phyloP scores from a whole-genome alignment of 1,140 invertebrate genomes.

The Whitmania pigra region DNA sequence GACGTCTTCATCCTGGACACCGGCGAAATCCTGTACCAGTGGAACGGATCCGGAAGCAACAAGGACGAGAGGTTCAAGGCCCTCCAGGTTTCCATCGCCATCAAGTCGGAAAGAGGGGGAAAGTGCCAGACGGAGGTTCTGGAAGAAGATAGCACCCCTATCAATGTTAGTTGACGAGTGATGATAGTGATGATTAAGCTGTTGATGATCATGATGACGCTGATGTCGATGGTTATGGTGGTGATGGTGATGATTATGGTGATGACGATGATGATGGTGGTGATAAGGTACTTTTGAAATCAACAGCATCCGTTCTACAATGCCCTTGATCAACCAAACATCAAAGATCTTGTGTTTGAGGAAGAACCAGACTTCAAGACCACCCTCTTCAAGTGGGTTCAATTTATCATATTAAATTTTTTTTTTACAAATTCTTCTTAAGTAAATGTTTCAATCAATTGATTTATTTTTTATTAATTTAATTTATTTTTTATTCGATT shows the following conservation, averaged over 20 bases:
- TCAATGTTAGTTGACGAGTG: background rate
- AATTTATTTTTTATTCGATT: no score
- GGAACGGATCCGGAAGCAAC: slow-evolving; percentile 41
- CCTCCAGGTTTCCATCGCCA: background rate
- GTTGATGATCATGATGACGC: background rate
- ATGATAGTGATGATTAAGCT: background rate
- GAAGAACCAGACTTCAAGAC: no score
- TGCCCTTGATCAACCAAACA: background rate
- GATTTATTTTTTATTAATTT: no score
- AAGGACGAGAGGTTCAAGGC: slow-evolving; percentile 28
- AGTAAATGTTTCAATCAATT: no score
- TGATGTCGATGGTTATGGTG: background rate
- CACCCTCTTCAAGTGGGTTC: no score
- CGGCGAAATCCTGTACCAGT: slow-evolving; percentile 35
- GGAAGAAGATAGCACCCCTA: background rate
- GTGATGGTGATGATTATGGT: background rate
- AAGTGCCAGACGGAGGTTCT: background rate
- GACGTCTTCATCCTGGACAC: slow-evolving; percentile 20
- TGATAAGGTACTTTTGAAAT: no score
- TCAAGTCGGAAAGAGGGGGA: background rate
- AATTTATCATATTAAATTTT: no score
- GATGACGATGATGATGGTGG: no score
- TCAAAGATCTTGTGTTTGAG: no score
- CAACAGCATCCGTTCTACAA: background rate
- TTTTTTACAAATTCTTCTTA: no score